Conservation (phyloP, 1,140 invertebrate species). For the Bombus ignitus region DNA sequence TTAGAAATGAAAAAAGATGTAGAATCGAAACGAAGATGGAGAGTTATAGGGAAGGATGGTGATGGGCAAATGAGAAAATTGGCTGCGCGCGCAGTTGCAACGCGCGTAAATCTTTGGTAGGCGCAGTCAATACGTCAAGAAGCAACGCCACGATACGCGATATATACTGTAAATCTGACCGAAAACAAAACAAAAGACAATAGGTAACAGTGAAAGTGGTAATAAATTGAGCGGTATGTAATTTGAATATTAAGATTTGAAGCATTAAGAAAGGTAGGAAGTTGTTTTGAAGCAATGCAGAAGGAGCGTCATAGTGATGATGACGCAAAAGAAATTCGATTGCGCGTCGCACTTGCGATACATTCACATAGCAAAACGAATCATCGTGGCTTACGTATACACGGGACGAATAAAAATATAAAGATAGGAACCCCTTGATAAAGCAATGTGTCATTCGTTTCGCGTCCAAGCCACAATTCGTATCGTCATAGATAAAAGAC, state of each 20-base stretch:
- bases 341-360: constrained; percentile 22
- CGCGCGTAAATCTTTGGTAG: background rate
- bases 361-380: constrained; percentile 23
- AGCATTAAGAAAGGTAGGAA: too few relatives aligned
- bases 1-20: background rate
- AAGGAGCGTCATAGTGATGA: background rate
- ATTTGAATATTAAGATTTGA: background rate
- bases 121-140: background rate
- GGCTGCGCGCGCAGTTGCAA: background rate
- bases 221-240: background rate
- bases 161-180: background rate
- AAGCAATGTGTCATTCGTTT: background rate
- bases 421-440: background rate
- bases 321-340: constrained; percentile 8
- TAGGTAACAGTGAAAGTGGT: background rate
- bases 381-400: background rate
- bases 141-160: background rate
- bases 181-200: too few relatives aligned
- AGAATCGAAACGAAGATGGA: too few relatives aligned
- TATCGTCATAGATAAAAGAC: background rate
- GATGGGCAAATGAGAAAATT: too few relatives aligned
- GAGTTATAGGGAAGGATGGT: background rate
- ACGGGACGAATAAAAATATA: background rate
- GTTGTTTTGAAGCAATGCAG: too few relatives aligned
- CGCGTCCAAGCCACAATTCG: background rate